These are phyloP conservation scores for Maniola jurtina DNA, from an alignment of 1,140 invertebrate species.

Conservation along the genomic window DNA sequence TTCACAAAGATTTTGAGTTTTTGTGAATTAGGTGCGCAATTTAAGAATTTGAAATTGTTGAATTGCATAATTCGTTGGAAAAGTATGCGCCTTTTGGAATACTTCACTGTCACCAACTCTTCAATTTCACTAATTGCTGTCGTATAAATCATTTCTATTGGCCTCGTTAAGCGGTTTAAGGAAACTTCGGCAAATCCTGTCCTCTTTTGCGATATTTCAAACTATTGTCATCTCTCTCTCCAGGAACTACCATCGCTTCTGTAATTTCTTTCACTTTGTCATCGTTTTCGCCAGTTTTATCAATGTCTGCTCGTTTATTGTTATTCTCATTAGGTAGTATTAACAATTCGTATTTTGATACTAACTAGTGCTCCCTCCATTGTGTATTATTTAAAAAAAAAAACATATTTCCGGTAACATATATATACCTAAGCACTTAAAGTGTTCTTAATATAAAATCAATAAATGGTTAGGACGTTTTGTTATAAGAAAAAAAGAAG, in stretches of 20 bases:
- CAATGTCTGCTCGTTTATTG: background rate
- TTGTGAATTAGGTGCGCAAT: too few species aligned
- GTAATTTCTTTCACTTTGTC: background rate
- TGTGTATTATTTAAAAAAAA: too few species aligned
- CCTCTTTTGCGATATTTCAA: slow-evolving; percentile 5
- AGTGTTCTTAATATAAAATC: too few species aligned
- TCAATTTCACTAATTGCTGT: slow-evolving; percentile 2
- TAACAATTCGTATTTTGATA: too few species aligned
- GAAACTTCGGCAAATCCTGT: background rate
- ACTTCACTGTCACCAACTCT: background rate
- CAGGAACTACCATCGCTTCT: background rate
- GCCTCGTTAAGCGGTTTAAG: slow-evolving; percentile 7
- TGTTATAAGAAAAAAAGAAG: too few species aligned
- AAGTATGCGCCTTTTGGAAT: background rate
- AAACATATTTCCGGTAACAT: too few species aligned
- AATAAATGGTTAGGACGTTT: too few species aligned
- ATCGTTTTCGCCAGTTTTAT: background rate
- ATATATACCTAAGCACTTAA: too few species aligned
- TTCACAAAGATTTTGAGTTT: too few species aligned
- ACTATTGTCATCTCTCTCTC: background rate
- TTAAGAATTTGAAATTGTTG: too few species aligned
- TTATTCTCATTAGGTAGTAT: too few species aligned
- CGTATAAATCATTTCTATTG: slow-evolving; percentile 8
- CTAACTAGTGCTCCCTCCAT: background rate
- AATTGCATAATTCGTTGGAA: too few species aligned